Evolutionary conservation across 1,140 invertebrate species (phyloP).

Genomic region (Zaprionus ornatus): DNA sequence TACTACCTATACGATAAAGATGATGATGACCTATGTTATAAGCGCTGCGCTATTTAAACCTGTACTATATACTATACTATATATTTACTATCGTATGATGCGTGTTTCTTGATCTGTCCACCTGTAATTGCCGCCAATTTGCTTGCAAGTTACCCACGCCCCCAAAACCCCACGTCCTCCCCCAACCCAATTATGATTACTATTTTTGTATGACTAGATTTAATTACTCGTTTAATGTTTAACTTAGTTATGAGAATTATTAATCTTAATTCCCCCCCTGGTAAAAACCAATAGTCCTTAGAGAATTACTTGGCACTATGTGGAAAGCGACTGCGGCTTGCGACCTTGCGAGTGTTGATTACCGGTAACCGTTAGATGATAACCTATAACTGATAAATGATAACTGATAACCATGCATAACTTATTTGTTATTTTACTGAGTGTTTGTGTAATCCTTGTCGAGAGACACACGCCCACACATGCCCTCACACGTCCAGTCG

Average conservation of each 20-base stretch:
- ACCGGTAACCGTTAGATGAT: background rate
- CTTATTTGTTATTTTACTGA: slow-evolving; percentile 5
- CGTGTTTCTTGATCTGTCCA: slow-evolving; percentile 54
- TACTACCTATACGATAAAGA: slow-evolving; percentile 49
- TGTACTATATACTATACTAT: slow-evolving; percentile 53
- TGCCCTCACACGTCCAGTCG: slow-evolving; percentile 23
- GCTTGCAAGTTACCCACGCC: slow-evolving; percentile 55
- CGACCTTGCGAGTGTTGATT: background rate
- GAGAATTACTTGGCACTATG: background rate
- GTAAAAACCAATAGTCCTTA: slow-evolving; percentile 27
- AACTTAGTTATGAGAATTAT: slow-evolving; percentile 79
- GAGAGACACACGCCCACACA: slow-evolving; percentile 2
- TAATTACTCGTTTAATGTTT: slow-evolving; percentile 62
- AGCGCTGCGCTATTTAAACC: slow-evolving; percentile 75
- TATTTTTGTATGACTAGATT: slow-evolving; percentile 69
- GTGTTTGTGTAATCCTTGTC: slow-evolving; percentile 32
- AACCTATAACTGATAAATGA: slow-evolving; percentile 1
- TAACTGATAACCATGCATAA: background rate
- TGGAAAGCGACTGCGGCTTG: background rate
- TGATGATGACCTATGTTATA: slow-evolving; percentile 50
- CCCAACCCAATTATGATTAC: slow-evolving; percentile 54
- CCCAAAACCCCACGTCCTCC: slow-evolving; percentile 7
- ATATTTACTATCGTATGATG: slow-evolving; percentile 45
- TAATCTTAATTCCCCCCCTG: slow-evolving; percentile 61
- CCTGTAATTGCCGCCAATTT: slow-evolving; percentile 69